Evolutionary conservation across 2,888 invertebrate species (phyloP), one percentile per base, ranked within the genome.

Genomic region (Anoncus sp.): DNA sequence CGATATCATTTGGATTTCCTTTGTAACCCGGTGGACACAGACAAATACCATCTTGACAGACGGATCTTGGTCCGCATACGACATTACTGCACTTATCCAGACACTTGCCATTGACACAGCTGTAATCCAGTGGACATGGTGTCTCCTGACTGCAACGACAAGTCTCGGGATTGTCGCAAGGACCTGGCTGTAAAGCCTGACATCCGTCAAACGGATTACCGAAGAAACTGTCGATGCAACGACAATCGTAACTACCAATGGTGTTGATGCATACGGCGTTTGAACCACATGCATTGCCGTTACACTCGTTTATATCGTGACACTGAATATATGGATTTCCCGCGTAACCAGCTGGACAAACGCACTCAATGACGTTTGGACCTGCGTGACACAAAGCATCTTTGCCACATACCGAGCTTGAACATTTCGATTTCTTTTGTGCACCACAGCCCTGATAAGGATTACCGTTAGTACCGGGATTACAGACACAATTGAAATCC

Each of bases 231-330:
- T 96, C 96, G 88, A 96, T 95, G 88, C 98, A 98, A 47, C 96
- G 94, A 90, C 98, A 98, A 88, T 97, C 97, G 89, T 95, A 98
- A 85, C 96, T 95, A 66, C 98, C 98, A 14, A 95, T 94, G 0
- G 96, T 96, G 89, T 98, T 98, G 81, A 98, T 96, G 88, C 98
- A 98, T 51, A 96, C 95, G 0, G 98, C 97, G 89, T 97, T 96
- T 85, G 94, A 93, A 7, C 96, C 97, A 87, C 97, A 97, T 0
- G 96, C 96, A 85, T 95, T 95, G 81, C 94, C 94, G 77, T 92
- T 93, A 87, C 97, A 97, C 91, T 97, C 97, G 87, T 97, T 95
- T 65, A 97, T 94, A 88, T 97, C 97, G 85, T 94, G 94, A 88
- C 98, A 98, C 82, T 94, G 94, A 74, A 97, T 94, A 88, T 96